Percentiles rank a stretch among this genome's conserved stretches.
Conservation (phyloP, 2,888 invertebrate species). For the Troides helena region DNA sequence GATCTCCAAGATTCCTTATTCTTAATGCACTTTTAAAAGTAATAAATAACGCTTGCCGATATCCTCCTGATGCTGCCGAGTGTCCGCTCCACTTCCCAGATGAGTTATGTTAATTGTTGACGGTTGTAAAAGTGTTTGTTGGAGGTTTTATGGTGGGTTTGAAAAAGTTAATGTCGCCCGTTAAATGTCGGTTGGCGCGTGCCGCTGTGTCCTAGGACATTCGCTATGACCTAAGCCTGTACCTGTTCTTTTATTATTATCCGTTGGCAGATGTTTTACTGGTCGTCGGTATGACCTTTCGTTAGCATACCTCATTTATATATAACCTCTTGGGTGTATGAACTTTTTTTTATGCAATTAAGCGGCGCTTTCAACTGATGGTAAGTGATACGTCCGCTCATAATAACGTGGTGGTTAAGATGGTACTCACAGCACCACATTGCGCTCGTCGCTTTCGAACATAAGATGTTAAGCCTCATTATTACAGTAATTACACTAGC, state of each 20-base stretch:
- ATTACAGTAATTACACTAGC: too few relatives aligned
- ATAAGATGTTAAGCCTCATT: too few relatives aligned
- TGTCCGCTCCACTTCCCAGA: constrained; percentile 45
- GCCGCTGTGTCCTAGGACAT: constrained; percentile 15
- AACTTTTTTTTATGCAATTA: too few relatives aligned
- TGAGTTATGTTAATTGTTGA: constrained; percentile 35
- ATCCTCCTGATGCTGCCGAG: constrained; percentile 49
- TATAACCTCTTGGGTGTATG: too few relatives aligned
- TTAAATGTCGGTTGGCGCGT: constrained; percentile 15
- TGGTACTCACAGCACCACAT: too few relatives aligned
- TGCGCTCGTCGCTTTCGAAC: too few relatives aligned
- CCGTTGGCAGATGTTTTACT: constrained; percentile 54
- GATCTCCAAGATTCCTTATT: constrained; percentile 56
- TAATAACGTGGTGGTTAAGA: too few relatives aligned
- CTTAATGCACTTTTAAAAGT: constrained; percentile 49
- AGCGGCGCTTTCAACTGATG: too few relatives aligned
- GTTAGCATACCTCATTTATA: not conserved
- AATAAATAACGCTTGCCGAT: constrained; percentile 52
- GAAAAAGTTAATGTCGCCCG: constrained; percentile 7
- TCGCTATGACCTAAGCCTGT: constrained; percentile 5
- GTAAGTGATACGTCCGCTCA: too few relatives aligned
- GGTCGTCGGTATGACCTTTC: constrained; percentile 34
- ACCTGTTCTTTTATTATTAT: constrained; percentile 32
- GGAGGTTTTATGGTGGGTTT: not conserved
- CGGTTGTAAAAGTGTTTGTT: constrained; percentile 6